These are phyloP conservation scores for Catajapyx aquilonaris DNA, from an alignment of 1,140 invertebrate genomes.

Conservation along the genomic window DNA sequence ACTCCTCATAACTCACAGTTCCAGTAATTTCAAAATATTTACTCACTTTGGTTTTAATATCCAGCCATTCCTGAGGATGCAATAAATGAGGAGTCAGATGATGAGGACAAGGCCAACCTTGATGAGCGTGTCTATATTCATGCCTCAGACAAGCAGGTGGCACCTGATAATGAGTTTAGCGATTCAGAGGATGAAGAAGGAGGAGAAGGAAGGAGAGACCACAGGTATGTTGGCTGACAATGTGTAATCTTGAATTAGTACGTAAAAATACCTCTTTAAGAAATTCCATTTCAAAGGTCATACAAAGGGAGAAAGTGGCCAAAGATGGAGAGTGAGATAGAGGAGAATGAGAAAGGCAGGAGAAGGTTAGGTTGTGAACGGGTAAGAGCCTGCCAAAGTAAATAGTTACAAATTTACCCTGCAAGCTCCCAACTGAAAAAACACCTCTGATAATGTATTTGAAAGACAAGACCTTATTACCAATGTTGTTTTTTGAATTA, in stretches of 20 bases:
- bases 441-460: no score
- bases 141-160: constrained; percentile 80
- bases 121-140: constrained; percentile 78
- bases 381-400: no score
- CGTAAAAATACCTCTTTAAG: no score
- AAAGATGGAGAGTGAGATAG: background rate
- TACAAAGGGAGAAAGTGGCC: constrained; percentile 5
- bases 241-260: no score
- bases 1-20: background rate
- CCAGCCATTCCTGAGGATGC: constrained; percentile 72
- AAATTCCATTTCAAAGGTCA: constrained; percentile 1
- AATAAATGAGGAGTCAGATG: constrained; percentile 71
- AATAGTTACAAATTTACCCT: no score
- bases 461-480: no score
- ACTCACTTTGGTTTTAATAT: constrained; percentile 7
- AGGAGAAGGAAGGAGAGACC: constrained; percentile 55
- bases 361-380: background rate
- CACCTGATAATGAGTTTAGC: constrained; percentile 87
- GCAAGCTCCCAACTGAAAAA: no score
- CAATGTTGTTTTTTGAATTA: no score
- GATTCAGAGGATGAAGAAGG: constrained; percentile 97
- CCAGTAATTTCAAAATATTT: background rate
- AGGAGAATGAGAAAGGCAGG: constrained; percentile 3
- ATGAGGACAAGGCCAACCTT: constrained; percentile 76
- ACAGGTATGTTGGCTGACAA: no score